Evolutionary conservation across 2,113 vertebrate genomes (phyloP), one percentile per base, ranked within the genome.

Genomic region (Azemiops feae): DNA sequence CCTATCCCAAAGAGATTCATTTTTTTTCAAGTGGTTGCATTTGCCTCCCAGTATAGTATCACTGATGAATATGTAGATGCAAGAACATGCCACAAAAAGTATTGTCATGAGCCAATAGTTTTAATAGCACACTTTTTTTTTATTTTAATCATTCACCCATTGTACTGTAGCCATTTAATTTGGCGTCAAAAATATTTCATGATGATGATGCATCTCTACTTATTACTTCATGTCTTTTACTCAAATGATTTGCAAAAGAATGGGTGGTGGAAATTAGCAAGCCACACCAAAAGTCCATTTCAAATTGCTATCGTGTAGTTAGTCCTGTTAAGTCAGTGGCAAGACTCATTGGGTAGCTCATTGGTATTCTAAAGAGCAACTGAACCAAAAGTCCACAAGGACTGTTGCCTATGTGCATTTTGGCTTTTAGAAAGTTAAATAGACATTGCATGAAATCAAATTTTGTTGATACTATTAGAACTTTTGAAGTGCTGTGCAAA

Each of bases 11-110:
- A 93, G 90, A 60, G 45, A 74, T 88, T 90, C 85, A 22, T 90
- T 90, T 45, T 93, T 22, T 0, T 92, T 55, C 74, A 90, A 87
- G 92, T 8, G 87, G 30, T 93, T 57, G 58, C 88, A 50, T 92
- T 92, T 94, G 90, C 93, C 96, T 97, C 96, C 95, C 95, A 95
- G 93, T 47, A 34, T 0, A 95, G 92, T 45, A 34, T 0, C 91
- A 1, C 92, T 53, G 87, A 85, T 86, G 94, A 95, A 91, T 93
- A 0, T 92, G 94, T 57, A 92, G 47, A 6, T 88, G 64, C 95
- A 95, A 1, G 94, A 20, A 89, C 2, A 22, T 0, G 85, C 25
- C 69, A 16, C 93, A 93, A 90, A 39, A 94, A 89, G 94, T 20
- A 2, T 0, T 93, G 60, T 91, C 94, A 10, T 5, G 50, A 92